Evolutionary conservation across 2,888 invertebrate species (phyloP).

Genomic region (Yponomeuta plumbellus): DNA sequence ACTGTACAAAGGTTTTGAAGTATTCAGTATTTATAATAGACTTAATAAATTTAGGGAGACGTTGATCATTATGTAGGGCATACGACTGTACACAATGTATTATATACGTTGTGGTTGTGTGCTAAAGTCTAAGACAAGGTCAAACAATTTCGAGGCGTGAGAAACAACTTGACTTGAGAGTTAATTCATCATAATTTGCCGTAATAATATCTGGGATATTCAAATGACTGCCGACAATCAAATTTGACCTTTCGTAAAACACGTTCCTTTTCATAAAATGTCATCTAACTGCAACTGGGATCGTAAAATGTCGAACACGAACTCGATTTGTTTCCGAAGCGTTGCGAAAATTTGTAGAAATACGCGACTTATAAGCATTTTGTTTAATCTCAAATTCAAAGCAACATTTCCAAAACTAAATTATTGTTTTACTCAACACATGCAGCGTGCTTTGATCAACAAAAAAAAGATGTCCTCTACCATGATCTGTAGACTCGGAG

Average conservation of each 20-base stretch:
- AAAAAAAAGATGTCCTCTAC: not conserved
- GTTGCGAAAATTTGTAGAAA: slow-evolving; percentile 63
- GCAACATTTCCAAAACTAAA: slow-evolving; percentile 35
- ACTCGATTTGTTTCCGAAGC: slow-evolving; percentile 66
- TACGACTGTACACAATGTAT: not conserved
- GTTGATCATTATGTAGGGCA: not conserved
- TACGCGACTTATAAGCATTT: slow-evolving; percentile 42
- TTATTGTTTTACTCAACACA: slow-evolving; percentile 32
- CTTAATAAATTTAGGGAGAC: not conserved
- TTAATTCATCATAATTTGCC: slow-evolving; percentile 72
- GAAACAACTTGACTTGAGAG: slow-evolving; percentile 63
- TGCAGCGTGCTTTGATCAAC: not conserved
- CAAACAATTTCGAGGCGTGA: slow-evolving; percentile 66
- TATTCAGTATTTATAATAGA: not conserved
- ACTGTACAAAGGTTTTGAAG: not conserved
- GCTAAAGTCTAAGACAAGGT: slow-evolving; percentile 47
- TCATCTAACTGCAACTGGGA: slow-evolving; percentile 67
- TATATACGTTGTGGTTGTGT: not conserved
- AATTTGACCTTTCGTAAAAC: slow-evolving; percentile 73
- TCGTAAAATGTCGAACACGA: slow-evolving; percentile 74
- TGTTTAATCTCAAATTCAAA: slow-evolving; percentile 33
- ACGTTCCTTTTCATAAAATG: slow-evolving; percentile 71
- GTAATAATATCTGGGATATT: slow-evolving; percentile 71
- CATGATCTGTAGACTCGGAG: not conserved
- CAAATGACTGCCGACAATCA: slow-evolving; percentile 73